Evolutionary conservation across 2,888 invertebrate species (phyloP).

Genomic region (Malachius bipustulatus): DNA sequence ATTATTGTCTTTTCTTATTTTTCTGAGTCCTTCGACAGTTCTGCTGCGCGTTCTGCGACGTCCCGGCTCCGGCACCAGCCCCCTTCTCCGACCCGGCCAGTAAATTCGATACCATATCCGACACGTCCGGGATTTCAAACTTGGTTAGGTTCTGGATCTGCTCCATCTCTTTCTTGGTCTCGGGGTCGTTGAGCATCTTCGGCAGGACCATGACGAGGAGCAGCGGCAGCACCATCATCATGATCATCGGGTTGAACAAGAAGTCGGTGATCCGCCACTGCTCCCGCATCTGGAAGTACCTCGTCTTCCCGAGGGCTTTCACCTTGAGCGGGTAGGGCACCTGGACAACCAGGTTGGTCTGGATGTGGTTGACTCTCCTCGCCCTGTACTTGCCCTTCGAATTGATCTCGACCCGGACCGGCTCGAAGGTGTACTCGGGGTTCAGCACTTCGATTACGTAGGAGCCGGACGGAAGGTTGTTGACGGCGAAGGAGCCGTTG

Average conservation of each 20-base stretch:
- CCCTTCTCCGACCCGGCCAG: too few relatives aligned
- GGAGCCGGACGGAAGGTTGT: slow-evolving; percentile 82
- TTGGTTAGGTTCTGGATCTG: slow-evolving; percentile 72
- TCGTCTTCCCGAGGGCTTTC: slow-evolving; percentile 67
- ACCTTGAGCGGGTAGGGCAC: slow-evolving; percentile 87
- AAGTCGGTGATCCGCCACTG: slow-evolving; percentile 97
- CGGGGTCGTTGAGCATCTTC: slow-evolving; percentile 96
- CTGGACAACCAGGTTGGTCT: slow-evolving; percentile 80
- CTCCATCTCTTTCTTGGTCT: slow-evolving; percentile 91
- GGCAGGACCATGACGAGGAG: slow-evolving; percentile 85
- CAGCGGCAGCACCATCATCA: slow-evolving; percentile 94
- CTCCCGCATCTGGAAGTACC: slow-evolving; percentile 85
- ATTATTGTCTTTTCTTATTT: slow-evolving; percentile 28
- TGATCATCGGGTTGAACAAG: slow-evolving; percentile 91
- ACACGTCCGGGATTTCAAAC: slow-evolving; percentile 89
- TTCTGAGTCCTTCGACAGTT: slow-evolving; percentile 28
- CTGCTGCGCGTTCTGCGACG: slow-evolving; percentile 15
- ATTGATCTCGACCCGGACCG: slow-evolving; percentile 92
- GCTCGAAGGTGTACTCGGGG: slow-evolving; percentile 86
- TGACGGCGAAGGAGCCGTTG: slow-evolving; percentile 83
- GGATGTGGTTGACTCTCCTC: slow-evolving; percentile 85
- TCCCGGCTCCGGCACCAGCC: slow-evolving; percentile 46
- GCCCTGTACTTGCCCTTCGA: slow-evolving; percentile 94
- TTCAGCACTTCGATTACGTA: slow-evolving; percentile 88
- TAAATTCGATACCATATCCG: slow-evolving; percentile 83